These are phyloP conservation scores for Phenacoccus solenopsis DNA, from an alignment of 1,140 invertebrate genomes.

Conservation along the genomic window DNA sequence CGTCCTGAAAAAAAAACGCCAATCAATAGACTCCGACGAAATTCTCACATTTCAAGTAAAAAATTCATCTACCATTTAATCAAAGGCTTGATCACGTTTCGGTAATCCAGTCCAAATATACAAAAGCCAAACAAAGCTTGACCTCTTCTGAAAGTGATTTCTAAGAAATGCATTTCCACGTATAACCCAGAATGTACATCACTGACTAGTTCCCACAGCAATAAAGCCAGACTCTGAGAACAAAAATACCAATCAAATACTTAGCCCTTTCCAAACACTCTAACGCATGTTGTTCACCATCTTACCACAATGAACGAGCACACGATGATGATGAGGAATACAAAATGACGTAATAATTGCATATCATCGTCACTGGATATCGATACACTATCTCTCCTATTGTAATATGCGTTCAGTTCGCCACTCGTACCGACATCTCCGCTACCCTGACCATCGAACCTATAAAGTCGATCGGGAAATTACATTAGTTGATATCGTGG, in stretches of 20 bases:
- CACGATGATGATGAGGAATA: slow-evolving; percentile 64
- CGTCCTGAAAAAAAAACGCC: slow-evolving; percentile 26
- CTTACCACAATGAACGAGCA: slow-evolving; percentile 81
- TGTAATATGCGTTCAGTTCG: not conserved
- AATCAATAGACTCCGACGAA: too few relatives aligned
- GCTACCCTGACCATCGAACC: not conserved
- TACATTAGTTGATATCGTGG: too few relatives aligned
- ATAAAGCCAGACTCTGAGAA: slow-evolving; percentile 64
- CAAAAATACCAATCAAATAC: too few relatives aligned
- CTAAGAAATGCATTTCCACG: slow-evolving; percentile 79
- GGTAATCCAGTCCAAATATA: slow-evolving; percentile 72
- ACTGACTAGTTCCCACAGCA: slow-evolving; percentile 68
- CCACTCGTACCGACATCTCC: not conserved
- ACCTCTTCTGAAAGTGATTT: slow-evolving; percentile 76
- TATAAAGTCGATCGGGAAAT: not conserved
- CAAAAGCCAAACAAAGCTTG: slow-evolving; percentile 73
- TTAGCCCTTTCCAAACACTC: too few relatives aligned
- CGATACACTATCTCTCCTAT: not conserved
- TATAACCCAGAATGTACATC: slow-evolving; percentile 78
- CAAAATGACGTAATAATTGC: slow-evolving; percentile 67
- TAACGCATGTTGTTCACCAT: too few relatives aligned
- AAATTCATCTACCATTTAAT: slow-evolving; percentile 29
- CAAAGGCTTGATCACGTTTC: slow-evolving; percentile 52
- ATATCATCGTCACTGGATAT: slow-evolving; percentile 37
- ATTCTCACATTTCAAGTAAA: not conserved